These are phyloP conservation scores for Rynchops niger DNA, from an alignment of 2,113 vertebrate species.

Conservation along the genomic window DNA sequence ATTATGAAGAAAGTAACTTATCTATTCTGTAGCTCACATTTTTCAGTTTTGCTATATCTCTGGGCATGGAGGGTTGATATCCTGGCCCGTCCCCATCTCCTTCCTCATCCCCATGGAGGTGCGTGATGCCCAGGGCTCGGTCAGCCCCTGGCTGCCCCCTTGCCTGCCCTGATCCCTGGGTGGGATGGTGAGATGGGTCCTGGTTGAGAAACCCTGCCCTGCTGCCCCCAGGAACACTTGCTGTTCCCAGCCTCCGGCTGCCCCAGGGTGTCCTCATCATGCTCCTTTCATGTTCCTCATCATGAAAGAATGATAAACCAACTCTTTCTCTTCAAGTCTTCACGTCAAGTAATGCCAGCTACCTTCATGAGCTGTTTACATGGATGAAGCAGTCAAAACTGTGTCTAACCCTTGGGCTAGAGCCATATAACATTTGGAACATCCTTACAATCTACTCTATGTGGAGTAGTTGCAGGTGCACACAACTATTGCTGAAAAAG, in stretches of 20 bases:
- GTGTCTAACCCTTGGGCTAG: neutral
- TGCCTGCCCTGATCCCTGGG: rapidly evolving
- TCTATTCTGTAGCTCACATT: neutral
- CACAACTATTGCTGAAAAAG: neutral
- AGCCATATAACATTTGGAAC: neutral
- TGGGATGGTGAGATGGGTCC: no score
- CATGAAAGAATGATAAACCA: neutral
- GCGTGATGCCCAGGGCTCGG: neutral
- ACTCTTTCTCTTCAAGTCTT: neutral
- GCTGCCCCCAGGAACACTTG: neutral
- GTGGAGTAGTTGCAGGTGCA: neutral
- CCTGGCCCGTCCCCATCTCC: no score
- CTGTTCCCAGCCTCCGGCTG: neutral
- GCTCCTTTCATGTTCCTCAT: neutral
- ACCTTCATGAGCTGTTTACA: neutral
- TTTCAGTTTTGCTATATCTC: neutral
- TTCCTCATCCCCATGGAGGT: no score
- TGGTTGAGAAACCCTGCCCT: neutral
- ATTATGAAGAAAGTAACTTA: neutral
- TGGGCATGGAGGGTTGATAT: neutral
- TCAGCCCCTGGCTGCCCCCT: neutral
- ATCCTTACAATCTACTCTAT: neutral
- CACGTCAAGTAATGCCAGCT: neutral
- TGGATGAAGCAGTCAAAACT: neutral
- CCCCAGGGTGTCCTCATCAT: neutral